These are phyloP conservation scores for Auanema freiburgensis DNA, from an alignment of 2,888 invertebrate species.

Conservation along the genomic window DNA sequence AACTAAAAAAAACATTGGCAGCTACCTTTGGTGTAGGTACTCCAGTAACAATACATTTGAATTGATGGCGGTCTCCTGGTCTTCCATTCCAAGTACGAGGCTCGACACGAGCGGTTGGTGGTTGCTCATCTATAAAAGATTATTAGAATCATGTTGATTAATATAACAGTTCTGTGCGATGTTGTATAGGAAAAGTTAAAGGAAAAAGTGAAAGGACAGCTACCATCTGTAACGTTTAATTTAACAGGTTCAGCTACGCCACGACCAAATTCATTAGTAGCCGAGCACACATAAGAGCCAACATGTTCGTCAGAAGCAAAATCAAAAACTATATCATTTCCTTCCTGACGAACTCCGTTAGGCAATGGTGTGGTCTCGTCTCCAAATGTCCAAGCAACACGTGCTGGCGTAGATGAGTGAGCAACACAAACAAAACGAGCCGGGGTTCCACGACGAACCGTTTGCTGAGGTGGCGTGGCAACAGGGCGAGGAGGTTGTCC, in stretches of 20 bases:
- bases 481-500: conserved; percentile 57
- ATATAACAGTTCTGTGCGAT: not conserved
- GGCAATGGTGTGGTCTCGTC: conserved; percentile 47
- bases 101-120: conserved; percentile 62
- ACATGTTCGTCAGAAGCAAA: conserved; percentile 45
- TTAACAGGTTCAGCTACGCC: conserved; percentile 55
- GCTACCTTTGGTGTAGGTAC: conserved; percentile 48
- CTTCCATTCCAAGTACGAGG: conserved; percentile 63
- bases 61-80: conserved; percentile 60
- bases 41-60: conserved; percentile 60
- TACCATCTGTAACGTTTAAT: conserved; percentile 56
- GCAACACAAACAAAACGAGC: conserved; percentile 61
- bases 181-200: not conserved
- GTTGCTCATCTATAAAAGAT: conserved; percentile 53
- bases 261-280: conserved; percentile 56
- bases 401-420: conserved; percentile 52
- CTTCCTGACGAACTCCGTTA: conserved; percentile 49
- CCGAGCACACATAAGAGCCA: conserved; percentile 59
- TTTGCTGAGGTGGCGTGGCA: conserved; percentile 55
- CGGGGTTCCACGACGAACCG: conserved; percentile 50
- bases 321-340: conserved; percentile 54
- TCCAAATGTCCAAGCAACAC: conserved; percentile 51
- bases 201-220: conserved; percentile 18
- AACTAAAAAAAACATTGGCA: not conserved
- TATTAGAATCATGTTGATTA: not conserved